Evolutionary conservation across 2,113 vertebrate genomes (phyloP), one percentile per base, ranked within the genome.

Genomic region (Agapornis roseicollis): DNA sequence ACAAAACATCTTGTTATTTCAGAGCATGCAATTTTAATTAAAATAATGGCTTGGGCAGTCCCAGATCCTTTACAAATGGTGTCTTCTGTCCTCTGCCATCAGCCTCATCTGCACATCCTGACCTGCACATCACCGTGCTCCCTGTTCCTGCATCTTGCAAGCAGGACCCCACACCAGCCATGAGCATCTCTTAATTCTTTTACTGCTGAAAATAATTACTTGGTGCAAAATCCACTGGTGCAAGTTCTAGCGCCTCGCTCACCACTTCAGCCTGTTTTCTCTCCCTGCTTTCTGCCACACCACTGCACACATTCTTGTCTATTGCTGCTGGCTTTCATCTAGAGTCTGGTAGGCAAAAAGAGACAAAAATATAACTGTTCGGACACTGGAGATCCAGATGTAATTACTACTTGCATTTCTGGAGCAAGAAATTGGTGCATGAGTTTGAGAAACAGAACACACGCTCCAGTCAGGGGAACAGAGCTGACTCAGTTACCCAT

Each of bases 381-480:
- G 23, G 73, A 17, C 10, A 10, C 1, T 15, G 14, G 17, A 50
- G 33, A 61, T 20, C 24, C 17, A 53, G 35, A 24, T 41, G 31
- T 47, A 76, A 83, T 33, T 17, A 65, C 63, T 11, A 20, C 56
- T 68, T 31, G 35, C n/a, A 14, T 60, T 60, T 46, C 50, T 71
- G 47, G 50, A 46, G 65, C 28, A 19, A 79, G 37, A 25, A 56
- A 63, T 3, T 13, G 18, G 39, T 52, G 46, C 16, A 6, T 1
- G 23, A 46, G 29, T 25, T 22, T 16, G 46, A 55, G 68, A 60
- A 49, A 55, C 35, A 28, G 22, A 55, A 31, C 41, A 27, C 70
- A 31, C 0, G 0, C 23, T 39, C 18, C 4, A 1, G 42, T 44
- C 29, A 18, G 33, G 33, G n/a, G 31, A 76, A 33, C 1, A 2